phyloP scores from a whole-genome alignment of 2,113 vertebrate genomes.

The Terrapene triunguis region DNA sequence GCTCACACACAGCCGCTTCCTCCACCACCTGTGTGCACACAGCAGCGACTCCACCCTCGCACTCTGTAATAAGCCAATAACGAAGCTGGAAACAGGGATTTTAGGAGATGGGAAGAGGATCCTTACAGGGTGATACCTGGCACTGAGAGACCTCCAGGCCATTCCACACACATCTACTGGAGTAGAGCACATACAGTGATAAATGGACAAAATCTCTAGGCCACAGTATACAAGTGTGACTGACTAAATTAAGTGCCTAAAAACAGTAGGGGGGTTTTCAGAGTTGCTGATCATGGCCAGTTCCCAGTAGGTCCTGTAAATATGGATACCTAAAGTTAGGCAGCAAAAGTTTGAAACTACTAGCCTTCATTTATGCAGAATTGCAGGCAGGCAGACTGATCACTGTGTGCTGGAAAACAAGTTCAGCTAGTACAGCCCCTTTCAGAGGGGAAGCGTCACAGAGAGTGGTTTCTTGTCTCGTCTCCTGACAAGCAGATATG shows the following conservation, averaged over 20 bases:
- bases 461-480: neutral
- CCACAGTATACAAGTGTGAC: neutral
- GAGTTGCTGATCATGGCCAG: neutral
- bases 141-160: neutral
- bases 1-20: neutral
- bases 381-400: neutral
- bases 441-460: neutral
- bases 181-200: neutral
- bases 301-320: neutral
- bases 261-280: neutral
- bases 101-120: neutral
- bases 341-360: neutral
- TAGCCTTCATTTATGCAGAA: neutral
- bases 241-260: neutral
- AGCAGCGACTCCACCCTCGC: neutral
- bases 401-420: neutral
- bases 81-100: too few species aligned
- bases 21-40: neutral
- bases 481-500: neutral
- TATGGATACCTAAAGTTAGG: neutral
- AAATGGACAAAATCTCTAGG: neutral
- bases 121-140: too few species aligned
- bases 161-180: neutral
- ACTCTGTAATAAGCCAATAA: neutral
- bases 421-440: neutral